A percentile compares a stretch with the other conserved stretches of the same genome.
These are phyloP conservation scores for Solea senegalensis DNA, from an alignment of 2,113 vertebrate species.

Conservation along the genomic window DNA sequence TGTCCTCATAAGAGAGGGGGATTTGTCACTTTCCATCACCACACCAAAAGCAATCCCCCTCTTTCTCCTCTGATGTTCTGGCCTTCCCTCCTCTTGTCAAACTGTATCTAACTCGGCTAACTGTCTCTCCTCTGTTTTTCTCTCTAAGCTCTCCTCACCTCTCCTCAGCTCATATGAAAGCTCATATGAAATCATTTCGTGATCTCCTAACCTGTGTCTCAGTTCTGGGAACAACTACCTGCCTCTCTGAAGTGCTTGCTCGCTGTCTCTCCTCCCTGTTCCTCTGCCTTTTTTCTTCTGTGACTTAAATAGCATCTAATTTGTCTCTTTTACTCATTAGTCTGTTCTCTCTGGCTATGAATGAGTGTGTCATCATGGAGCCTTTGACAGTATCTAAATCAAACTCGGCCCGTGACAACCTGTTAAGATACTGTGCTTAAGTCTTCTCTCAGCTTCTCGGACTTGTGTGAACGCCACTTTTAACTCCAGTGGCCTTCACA, in stretches of 20 bases:
- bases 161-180: constrained; percentile 63
- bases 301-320: constrained; percentile 23
- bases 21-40: constrained; percentile 11
- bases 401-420: neutral
- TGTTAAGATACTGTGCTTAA: constrained; percentile 50
- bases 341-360: constrained; percentile 44
- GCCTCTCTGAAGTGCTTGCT: constrained; percentile 41
- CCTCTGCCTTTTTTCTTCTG: constrained; percentile 21
- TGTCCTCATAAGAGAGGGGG: constrained; percentile 9
- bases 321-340: constrained; percentile 38
- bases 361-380: constrained; percentile 28
- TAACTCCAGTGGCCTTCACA: constrained; percentile 69
- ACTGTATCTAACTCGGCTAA: constrained; percentile 64
- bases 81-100: constrained; percentile 33
- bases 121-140: constrained; percentile 68
- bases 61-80: constrained; percentile 10
- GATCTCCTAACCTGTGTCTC: constrained; percentile 45
- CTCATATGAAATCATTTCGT: constrained; percentile 67
- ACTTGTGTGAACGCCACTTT: constrained; percentile 64
- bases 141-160: constrained; percentile 67
- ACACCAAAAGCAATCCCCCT: constrained; percentile 6
- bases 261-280: constrained; percentile 25
- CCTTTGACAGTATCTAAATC: constrained; percentile 48
- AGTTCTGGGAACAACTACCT: constrained; percentile 46
- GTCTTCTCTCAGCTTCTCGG: constrained; percentile 2